These are phyloP conservation scores for Myopa tessellatipennis DNA, from an alignment of 2,888 invertebrate genomes.

Conservation along the genomic window DNA sequence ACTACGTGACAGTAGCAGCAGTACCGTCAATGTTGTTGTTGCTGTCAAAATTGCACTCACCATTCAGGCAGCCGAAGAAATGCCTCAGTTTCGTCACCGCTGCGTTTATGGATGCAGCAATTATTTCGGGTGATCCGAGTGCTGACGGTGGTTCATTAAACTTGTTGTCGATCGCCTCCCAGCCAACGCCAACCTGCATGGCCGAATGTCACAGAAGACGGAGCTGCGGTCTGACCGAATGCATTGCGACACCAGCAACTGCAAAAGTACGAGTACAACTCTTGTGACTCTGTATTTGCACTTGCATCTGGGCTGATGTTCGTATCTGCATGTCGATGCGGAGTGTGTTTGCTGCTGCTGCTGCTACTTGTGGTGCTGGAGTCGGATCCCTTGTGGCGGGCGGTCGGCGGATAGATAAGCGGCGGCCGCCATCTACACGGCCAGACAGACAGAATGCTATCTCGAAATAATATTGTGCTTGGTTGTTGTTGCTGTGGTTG, in stretches of 20 bases:
- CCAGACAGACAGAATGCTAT: conserved; percentile 22
- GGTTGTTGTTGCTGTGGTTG: conserved; percentile 10
- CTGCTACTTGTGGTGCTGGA: conserved; percentile 7
- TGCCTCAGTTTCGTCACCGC: conserved; percentile 12
- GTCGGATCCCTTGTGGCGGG: conserved; percentile 25
- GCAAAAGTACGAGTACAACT: conserved; percentile 15
- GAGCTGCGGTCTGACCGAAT: conserved; percentile 7
- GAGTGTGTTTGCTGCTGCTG: conserved; percentile 7
- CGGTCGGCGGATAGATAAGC: conserved; percentile 29
- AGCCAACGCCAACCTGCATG: conserved; percentile 3
- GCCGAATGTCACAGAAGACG: conserved; percentile 26
- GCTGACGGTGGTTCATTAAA: conserved; percentile 31
- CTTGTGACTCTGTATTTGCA: not conserved
- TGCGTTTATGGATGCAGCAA: not conserved
- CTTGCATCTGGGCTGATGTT: not conserved
- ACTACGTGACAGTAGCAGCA: conserved; percentile 20
- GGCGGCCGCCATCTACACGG: conserved; percentile 14
- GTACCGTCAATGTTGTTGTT: conserved; percentile 10
- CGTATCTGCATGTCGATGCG: not conserved
- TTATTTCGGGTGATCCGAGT: conserved; percentile 14
- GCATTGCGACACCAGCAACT: conserved; percentile 25
- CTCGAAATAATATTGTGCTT: conserved; percentile 40
- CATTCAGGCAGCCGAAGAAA: not conserved
- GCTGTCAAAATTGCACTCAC: conserved; percentile 17
- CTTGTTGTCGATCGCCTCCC: conserved; percentile 1